Evolutionary conservation across 2,797 vertebrate genomes (phyloP), one percentile per base, ranked within the genome.

Genomic region (Orestias chungarensis): DNA sequence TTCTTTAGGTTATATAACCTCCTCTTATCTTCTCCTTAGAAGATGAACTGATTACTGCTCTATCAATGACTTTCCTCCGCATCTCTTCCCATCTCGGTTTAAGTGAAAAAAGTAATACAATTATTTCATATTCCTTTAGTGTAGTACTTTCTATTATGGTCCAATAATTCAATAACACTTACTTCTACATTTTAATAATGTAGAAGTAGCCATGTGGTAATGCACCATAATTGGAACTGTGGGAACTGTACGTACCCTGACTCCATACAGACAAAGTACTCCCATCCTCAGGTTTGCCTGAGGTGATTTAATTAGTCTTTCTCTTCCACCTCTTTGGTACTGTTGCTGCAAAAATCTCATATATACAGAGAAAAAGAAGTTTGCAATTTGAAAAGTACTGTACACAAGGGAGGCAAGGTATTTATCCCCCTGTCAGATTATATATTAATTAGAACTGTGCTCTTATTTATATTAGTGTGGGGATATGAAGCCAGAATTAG

Each of bases 131-230:
- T 80, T 49, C 66, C 35, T 57, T 33, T 52, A 55, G 66, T 47
- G 44, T 59, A 57, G 25, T 46, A 4, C 38, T 73, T 71, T 40
- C 33, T 27, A 6, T 35, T n/a, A 43, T 49, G 50, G 47, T 85
- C 78, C 74, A 71, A 25, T 61, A 42, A 43, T 72, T 74, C 31
- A 61, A 68, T 64, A 70, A 59, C 54, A 47, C 46, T n/a, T n/a
- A n/a, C n/a, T n/a, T n/a, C n/a, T n/a, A n/a, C n/a, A 11, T 62
- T 82, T 89, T 68, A 87, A 80, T 91, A 87, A 87, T 88, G 80
- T 86, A 90, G 42, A 50, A 68, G 74, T 23, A 73, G 78, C 77
- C 64, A 76, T 74, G 80, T 78, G 65, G 52, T 70, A 46, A 68
- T 82, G 81, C 76, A 71, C 54, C 64, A 73, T 88, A 89, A 91